A percentile compares a stretch with the other conserved stretches of the same genome.
Conservation (phyloP, 64 coral and sea anemone species). For the Orbicella faveolata region DNA sequence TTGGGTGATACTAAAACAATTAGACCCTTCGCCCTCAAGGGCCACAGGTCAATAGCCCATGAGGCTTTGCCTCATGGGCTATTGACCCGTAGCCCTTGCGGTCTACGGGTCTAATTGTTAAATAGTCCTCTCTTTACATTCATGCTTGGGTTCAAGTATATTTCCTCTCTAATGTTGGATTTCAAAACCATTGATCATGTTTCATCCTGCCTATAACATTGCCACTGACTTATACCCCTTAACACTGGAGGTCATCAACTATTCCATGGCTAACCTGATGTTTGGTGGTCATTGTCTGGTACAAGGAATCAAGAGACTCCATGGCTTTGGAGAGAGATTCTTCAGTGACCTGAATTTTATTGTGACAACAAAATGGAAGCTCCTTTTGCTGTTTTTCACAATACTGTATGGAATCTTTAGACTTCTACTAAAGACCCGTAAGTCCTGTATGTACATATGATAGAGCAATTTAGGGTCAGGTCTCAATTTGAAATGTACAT, state of each 20-base stretch:
- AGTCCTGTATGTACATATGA: not conserved
- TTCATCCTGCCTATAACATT: not conserved
- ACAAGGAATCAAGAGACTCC: conserved; percentile 15
- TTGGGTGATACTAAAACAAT: too few species aligned
- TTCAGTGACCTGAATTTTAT: not conserved
- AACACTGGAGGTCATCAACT: not conserved
- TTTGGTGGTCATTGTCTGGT: conserved; percentile 4
- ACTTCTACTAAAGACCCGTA: conserved; percentile 15
- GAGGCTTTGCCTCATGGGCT: too few species aligned
- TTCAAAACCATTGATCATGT: too few species aligned
- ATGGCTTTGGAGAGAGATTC: conserved; percentile 25
- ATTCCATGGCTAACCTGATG: not conserved
- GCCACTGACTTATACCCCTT: not conserved
- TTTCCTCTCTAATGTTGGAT: too few species aligned
- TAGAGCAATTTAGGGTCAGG: too few species aligned
- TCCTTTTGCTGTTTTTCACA: conserved; percentile 6
- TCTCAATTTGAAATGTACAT: too few species aligned
- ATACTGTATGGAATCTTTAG: not conserved
- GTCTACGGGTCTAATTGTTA: too few species aligned
- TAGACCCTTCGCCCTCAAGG: too few species aligned
- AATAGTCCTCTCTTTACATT: not conserved
- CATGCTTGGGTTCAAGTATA: not conserved
- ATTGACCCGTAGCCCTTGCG: too few species aligned
- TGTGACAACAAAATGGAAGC: conserved; percentile 28
- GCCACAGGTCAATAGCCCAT: too few species aligned